Conservation (phyloP, 2,113 vertebrate genomes). For the Microtus pennsylvanicus region DNA sequence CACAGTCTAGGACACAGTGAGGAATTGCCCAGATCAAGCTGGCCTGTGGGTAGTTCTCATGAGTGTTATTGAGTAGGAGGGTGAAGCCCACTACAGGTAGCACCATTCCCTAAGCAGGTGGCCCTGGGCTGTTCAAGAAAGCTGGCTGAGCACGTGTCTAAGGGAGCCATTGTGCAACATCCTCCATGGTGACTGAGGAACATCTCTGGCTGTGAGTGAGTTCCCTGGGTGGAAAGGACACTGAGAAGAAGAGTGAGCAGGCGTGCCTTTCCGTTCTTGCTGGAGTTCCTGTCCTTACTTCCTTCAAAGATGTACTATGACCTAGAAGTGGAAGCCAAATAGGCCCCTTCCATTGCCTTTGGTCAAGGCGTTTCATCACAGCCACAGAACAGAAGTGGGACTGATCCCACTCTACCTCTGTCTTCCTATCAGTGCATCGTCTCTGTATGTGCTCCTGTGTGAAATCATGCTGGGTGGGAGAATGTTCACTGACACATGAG, state of each 20-base stretch:
- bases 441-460: neutral
- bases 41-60: neutral
- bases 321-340: neutral
- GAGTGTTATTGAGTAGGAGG: neutral
- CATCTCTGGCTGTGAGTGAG: neutral
- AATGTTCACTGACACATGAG: neutral
- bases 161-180: neutral
- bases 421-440: accelerated
- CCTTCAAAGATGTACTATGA: neutral
- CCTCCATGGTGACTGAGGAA: neutral
- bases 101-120: neutral
- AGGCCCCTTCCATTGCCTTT: neutral
- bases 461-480: neutral
- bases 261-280: neutral
- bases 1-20: neutral
- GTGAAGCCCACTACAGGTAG: neutral
- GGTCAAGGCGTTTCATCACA: neutral
- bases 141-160: neutral
- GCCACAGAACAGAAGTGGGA: neutral
- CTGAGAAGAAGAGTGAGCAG: neutral
- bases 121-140: neutral
- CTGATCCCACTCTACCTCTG: neutral
- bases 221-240: neutral
- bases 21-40: neutral
- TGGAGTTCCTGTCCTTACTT: neutral